These are phyloP conservation scores for Zophobas morio DNA, from an alignment of 1,140 invertebrate genomes.

Conservation along the genomic window DNA sequence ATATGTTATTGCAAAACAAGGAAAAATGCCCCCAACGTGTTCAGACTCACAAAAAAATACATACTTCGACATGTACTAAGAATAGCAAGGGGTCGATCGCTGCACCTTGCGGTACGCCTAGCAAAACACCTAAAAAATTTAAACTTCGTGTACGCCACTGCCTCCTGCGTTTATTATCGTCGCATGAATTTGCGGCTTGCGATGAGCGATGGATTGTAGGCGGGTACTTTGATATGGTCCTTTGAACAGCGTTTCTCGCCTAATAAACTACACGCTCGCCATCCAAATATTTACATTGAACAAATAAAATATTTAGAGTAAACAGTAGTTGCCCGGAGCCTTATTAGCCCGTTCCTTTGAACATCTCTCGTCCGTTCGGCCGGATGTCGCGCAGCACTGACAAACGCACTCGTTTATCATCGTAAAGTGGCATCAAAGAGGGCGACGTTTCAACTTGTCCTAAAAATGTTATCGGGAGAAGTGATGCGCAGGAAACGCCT, in stretches of 20 bases:
- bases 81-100: too few relatives aligned
- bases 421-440: slow-evolving; percentile 62
- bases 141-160: background rate
- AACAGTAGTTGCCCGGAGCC: slow-evolving; percentile 45
- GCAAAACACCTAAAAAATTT: too few relatives aligned
- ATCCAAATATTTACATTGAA: slow-evolving; percentile 57
- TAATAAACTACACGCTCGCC: slow-evolving; percentile 53
- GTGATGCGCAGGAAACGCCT: slow-evolving; percentile 61
- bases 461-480: slow-evolving; percentile 61
- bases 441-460: slow-evolving; percentile 55
- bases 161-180: background rate
- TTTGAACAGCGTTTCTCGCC: slow-evolving; percentile 56
- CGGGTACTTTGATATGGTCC: slow-evolving; percentile 57
- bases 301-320: slow-evolving; percentile 56
- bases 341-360: slow-evolving; percentile 51
- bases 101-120: too few relatives aligned
- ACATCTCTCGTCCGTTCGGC: slow-evolving; percentile 40
- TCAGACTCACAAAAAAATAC: background rate
- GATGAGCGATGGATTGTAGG: slow-evolving; percentile 52
- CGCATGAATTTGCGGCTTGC: slow-evolving; percentile 12
- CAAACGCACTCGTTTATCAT: slow-evolving; percentile 63
- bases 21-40: background rate
- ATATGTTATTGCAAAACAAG: background rate
- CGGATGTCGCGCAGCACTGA: slow-evolving; percentile 61
- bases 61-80: too few relatives aligned